Evolutionary conservation across 2,797 vertebrate genomes (phyloP).

Genomic region (Silurus lanzhouensis): DNA sequence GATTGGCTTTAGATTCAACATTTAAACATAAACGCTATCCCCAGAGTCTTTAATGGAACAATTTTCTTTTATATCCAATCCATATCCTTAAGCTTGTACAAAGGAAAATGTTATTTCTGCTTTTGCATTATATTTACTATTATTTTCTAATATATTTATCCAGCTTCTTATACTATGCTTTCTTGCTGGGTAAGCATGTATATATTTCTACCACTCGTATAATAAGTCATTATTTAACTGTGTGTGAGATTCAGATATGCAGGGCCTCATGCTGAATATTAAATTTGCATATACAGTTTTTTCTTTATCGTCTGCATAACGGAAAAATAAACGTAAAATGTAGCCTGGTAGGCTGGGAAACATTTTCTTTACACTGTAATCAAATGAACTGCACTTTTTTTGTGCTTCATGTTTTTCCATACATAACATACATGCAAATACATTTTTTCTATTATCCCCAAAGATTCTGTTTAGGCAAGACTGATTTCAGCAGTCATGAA

Average conservation of each 20-base stretch:
- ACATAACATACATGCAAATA: neutral
- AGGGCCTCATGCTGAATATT: neutral
- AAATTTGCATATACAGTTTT: neutral
- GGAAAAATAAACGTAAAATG: neutral
- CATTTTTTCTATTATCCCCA: neutral
- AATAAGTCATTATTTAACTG: neutral
- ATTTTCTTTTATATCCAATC: neutral
- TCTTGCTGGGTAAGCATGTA: neutral
- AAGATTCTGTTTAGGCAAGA: neutral
- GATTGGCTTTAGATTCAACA: neutral
- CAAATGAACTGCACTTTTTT: neutral
- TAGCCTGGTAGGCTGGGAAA: neutral
- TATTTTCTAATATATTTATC: neutral
- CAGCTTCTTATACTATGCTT: neutral
- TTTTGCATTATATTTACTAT: neutral
- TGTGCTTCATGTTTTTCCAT: neutral
- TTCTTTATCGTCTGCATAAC: neutral
- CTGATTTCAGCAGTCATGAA: slow-evolving; percentile 31
- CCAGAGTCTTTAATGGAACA: neutral
- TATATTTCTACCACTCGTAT: neutral
- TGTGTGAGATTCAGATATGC: neutral
- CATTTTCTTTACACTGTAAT: neutral
- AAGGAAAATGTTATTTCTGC: neutral
- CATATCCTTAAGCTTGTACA: neutral
- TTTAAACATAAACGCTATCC: neutral